These are phyloP conservation scores for Stomatorhinus walkeri DNA, from an alignment of 2,797 vertebrate species.

Conservation along the genomic window DNA sequence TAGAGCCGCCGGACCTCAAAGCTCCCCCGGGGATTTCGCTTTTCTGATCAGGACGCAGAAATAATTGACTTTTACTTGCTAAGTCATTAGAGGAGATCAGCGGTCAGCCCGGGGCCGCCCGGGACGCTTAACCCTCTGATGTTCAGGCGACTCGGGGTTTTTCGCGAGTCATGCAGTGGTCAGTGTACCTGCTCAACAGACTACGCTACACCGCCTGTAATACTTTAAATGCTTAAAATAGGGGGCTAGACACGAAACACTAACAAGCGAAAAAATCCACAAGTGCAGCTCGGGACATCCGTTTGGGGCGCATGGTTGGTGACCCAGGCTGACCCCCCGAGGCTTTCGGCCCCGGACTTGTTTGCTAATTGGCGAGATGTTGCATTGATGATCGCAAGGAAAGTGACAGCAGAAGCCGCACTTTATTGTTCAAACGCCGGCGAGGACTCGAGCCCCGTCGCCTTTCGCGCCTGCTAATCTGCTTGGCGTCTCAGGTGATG, in stretches of 20 bases:
- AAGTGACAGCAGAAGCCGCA: slow-evolving; percentile 23
- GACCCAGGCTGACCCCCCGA: slow-evolving; percentile 45
- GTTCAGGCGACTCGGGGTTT: slow-evolving; percentile 29
- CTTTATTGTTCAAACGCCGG: slow-evolving; percentile 23
- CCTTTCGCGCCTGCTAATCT: slow-evolving; percentile 26
- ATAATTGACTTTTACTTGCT: slow-evolving; percentile 65
- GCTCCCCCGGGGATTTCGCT: slow-evolving; percentile 47
- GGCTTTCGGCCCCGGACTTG: slow-evolving; percentile 40
- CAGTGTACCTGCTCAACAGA: neutral
- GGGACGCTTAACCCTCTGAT: slow-evolving; percentile 55
- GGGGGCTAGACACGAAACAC: neutral
- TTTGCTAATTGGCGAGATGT: slow-evolving; percentile 48
- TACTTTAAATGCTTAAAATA: neutral
- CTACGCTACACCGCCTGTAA: neutral
- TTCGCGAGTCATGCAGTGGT: neutral
- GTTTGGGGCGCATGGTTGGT: slow-evolving; percentile 44
- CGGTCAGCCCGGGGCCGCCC: slow-evolving; percentile 39
- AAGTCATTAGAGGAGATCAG: slow-evolving; percentile 61
- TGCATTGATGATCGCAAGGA: slow-evolving; percentile 29
- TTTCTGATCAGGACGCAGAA: slow-evolving; percentile 66
- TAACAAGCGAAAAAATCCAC: neutral
- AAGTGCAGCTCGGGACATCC: slow-evolving; percentile 24
- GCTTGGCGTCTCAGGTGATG: slow-evolving; percentile 38
- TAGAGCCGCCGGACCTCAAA: slow-evolving; percentile 48
- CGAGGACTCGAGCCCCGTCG: slow-evolving; percentile 28